Percentiles rank a stretch among this genome's conserved stretches.
Conservation (phyloP, 2,888 invertebrate species). For the Eurois occulta region DNA sequence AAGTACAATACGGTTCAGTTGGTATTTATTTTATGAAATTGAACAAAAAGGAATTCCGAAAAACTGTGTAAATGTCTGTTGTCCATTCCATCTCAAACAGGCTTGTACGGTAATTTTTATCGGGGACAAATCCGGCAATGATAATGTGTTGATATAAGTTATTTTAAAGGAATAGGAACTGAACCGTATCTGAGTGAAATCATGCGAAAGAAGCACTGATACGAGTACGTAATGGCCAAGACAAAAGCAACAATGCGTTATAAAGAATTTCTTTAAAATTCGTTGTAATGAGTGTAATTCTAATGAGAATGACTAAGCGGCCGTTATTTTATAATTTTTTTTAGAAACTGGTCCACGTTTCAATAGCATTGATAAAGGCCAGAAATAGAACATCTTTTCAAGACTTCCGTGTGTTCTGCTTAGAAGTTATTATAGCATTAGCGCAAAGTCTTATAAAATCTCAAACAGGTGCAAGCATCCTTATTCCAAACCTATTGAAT, state of each 20-base stretch:
- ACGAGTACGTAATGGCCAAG: conserved; percentile 32
- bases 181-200: background rate
- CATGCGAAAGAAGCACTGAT: conserved; percentile 28
- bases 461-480: background rate
- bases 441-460: background rate
- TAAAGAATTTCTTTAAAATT: conserved; percentile 39
- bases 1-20: background rate
- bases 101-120: background rate
- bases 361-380: background rate
- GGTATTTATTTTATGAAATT: conserved; percentile 4
- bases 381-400: background rate
- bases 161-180: background rate
- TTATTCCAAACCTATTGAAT: conserved; percentile 5
- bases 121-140: background rate
- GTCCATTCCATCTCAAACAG: background rate
- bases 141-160: background rate
- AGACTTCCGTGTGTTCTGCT: background rate
- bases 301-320: conserved; percentile 34
- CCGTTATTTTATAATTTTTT: conserved; percentile 27
- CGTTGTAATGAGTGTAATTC: conserved; percentile 37
- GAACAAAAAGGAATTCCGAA: background rate
- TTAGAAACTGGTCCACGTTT: background rate
- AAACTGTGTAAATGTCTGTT: background rate
- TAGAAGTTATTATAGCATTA: conserved; percentile 6
- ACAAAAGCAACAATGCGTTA: too few species aligned